Evolutionary conservation across 2,888 invertebrate species (phyloP).

Genomic region (Lacanobia wlatinum): DNA sequence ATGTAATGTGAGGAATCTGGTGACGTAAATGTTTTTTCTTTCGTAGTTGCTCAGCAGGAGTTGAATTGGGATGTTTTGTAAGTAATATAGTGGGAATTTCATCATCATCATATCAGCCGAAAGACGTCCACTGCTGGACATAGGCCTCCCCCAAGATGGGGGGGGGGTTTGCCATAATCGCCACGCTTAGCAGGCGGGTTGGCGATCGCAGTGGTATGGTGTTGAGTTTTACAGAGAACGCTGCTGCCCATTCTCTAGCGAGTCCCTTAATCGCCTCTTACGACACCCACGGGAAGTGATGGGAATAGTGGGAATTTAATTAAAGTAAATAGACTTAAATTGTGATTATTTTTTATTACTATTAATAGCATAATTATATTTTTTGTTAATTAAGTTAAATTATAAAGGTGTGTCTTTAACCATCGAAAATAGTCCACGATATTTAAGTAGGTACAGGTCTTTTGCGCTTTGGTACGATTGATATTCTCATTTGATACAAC

Average conservation of each 20-base stretch:
- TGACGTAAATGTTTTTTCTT: slow-evolving; percentile 31
- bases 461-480: not conserved
- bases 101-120: too few species aligned
- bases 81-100: not conserved
- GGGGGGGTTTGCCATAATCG: too few species aligned
- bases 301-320: too few species aligned
- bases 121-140: too few species aligned
- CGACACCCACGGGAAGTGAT: too few species aligned
- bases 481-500: not conserved
- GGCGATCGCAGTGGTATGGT: too few species aligned
- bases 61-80: not conserved
- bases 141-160: too few species aligned
- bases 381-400: not conserved
- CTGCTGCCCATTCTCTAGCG: too few species aligned
- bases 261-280: too few species aligned
- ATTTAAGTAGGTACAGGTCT: not conserved
- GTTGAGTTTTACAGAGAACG: too few species aligned
- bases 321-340: not conserved
- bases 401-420: not conserved
- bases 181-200: too few species aligned
- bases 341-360: not conserved
- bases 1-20: slow-evolving; percentile 37
- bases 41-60: slow-evolving; percentile 25
- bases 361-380: not conserved
- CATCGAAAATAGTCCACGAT: not conserved